phyloP scores from a whole-genome alignment of 2,888 invertebrate genomes.

The Drosophila borborema region DNA sequence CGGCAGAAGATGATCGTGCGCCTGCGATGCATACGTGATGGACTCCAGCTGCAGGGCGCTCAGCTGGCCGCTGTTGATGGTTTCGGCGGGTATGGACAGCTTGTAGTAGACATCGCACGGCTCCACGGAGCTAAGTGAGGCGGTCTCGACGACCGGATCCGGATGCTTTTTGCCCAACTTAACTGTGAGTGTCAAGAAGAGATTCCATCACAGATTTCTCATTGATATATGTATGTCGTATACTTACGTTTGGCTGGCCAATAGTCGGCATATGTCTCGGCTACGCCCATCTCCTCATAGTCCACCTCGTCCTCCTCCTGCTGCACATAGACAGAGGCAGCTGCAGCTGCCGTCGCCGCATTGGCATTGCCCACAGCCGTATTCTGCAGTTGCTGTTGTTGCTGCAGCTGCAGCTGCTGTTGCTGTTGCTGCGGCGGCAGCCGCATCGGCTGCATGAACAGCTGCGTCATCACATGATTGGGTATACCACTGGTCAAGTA shows the following conservation, averaged over 20 bases:
- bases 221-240: neutral
- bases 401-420: conserved; percentile 3
- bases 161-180: conserved; percentile 98
- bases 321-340: conserved; percentile 54
- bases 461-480: conserved; percentile 87
- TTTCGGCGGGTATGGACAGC: conserved; percentile 92
- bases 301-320: conserved; percentile 93
- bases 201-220: neutral
- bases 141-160: conserved; percentile 99
- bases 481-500: conserved; percentile 85
- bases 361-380: conserved; percentile 18
- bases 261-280: conserved; percentile 99
- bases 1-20: conserved; percentile 95
- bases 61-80: conserved; percentile 93
- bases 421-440: conserved; percentile 17
- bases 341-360: conserved; percentile 36
- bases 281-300: conserved; percentile 98
- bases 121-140: conserved; percentile 97
- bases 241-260: conserved; percentile 96
- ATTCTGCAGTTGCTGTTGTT: conserved; percentile 11
- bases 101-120: conserved; percentile 97
- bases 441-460: conserved; percentile 87
- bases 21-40: conserved; percentile 98
- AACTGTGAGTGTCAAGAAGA: conserved; percentile 86
- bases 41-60: conserved; percentile 99